These are phyloP conservation scores for Pomacea maculata DNA, from an alignment of 1,140 invertebrate species.

Conservation along the genomic window DNA sequence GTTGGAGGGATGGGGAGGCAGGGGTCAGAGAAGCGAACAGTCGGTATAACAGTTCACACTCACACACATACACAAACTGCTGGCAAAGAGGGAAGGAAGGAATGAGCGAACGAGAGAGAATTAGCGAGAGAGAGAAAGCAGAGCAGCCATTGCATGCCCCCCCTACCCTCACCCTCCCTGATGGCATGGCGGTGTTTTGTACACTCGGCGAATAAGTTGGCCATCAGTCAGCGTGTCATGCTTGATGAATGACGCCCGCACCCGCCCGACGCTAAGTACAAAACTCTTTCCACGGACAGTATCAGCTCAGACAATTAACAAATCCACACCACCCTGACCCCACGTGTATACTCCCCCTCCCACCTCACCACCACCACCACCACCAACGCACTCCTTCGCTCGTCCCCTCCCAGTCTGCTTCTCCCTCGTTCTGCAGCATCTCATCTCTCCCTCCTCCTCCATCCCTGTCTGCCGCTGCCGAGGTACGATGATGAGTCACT, in stretches of 20 bases:
- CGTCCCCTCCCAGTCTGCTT: neutral
- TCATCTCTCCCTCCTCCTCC: too few species aligned
- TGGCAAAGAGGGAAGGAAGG: neutral
- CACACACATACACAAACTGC: neutral
- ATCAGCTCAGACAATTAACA: too few species aligned
- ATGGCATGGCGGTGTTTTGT: neutral
- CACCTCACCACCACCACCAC: too few species aligned
- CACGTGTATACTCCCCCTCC: neutral
- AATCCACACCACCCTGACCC: neutral
- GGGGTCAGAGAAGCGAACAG: too few species aligned
- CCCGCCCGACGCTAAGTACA: neutral
- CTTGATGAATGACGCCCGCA: neutral
- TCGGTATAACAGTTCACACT: neutral
- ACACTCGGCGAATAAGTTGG: slow-evolving; percentile 1
- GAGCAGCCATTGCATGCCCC: neutral
- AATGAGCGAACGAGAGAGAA: neutral
- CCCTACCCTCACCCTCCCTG: too few species aligned
- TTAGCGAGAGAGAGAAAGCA: neutral
- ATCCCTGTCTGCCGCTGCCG: too few species aligned
- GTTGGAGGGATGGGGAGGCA: too few species aligned
- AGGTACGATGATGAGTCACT: too few species aligned
- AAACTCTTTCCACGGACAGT: slow-evolving; percentile 3
- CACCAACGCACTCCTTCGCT: neutral
- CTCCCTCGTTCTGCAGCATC: too few species aligned
- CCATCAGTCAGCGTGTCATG: slow-evolving; percentile 4